Percentiles rank a stretch among this genome's conserved stretches.
Conservation (phyloP, 1,140 invertebrate species). For the Rhagoletis pomonella region DNA sequence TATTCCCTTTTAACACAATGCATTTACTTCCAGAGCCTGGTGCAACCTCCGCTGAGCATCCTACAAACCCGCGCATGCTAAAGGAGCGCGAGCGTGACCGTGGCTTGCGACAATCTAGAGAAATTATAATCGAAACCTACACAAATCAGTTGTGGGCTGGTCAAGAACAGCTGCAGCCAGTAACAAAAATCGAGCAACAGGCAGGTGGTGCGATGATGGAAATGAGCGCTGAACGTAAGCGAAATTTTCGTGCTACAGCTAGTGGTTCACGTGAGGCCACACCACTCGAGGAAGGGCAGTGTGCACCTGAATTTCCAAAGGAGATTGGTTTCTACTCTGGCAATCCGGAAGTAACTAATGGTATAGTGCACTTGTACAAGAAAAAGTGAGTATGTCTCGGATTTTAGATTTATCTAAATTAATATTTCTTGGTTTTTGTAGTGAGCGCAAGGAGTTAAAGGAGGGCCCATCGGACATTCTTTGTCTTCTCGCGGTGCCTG, state of each 20-base stretch:
- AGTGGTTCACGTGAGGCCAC: constrained; percentile 74
- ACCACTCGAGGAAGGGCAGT: constrained; percentile 71
- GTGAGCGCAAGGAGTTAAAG: constrained; percentile 79
- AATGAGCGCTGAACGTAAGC: constrained; percentile 29
- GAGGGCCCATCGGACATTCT: constrained; percentile 87
- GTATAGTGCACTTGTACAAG: constrained; percentile 96
- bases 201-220: neutral
- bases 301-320: constrained; percentile 73
- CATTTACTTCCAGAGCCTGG: constrained; percentile 60
- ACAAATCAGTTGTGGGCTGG: constrained; percentile 75
- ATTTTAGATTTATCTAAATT: constrained; percentile 55
- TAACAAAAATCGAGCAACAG: neutral
- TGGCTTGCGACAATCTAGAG: constrained; percentile 77
- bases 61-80: constrained; percentile 69
- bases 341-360: constrained; percentile 98
- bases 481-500: constrained; percentile 94
- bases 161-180: constrained; percentile 58
- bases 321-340: constrained; percentile 94
- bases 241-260: constrained; percentile 60
- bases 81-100: constrained; percentile 75
- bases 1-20: neutral
- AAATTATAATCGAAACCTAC: constrained; percentile 82
- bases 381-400: constrained; percentile 82
- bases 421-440: constrained; percentile 59
- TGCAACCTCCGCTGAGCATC: constrained; percentile 70